phyloP scores from a whole-genome alignment of 2,888 invertebrate species.

The Leistus spinibarbis region DNA sequence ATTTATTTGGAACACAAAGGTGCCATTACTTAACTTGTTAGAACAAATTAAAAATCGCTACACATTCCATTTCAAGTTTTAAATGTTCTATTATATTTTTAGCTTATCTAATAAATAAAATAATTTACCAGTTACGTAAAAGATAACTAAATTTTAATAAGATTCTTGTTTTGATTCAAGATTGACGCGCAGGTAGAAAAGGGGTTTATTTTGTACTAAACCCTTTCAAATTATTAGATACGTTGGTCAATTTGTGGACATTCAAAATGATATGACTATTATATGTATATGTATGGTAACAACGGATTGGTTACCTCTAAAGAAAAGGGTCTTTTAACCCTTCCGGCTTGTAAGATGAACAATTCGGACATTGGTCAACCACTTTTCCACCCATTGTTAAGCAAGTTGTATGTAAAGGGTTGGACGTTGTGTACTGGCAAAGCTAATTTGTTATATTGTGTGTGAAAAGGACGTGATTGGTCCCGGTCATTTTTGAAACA shows the following conservation, averaged over 20 bases:
- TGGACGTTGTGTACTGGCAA: background rate
- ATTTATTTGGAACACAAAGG: too few species aligned
- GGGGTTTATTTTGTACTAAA: background rate
- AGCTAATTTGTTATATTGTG: background rate
- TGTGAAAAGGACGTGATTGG: background rate
- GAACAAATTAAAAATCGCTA: too few species aligned
- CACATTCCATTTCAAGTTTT: too few species aligned
- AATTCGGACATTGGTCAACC: conserved; percentile 1
- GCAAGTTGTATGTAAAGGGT: background rate
- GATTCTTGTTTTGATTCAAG: background rate
- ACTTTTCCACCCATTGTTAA: background rate
- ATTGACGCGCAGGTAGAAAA: background rate
- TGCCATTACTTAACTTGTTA: too few species aligned
- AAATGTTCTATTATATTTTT: too few species aligned
- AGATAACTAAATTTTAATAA: background rate
- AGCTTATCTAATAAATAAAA: too few species aligned
- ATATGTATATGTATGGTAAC: too few species aligned
- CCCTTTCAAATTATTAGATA: background rate
- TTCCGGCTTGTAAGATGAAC: background rate
- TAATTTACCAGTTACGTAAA: too few species aligned
- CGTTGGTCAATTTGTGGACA: background rate
- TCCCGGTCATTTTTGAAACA: background rate
- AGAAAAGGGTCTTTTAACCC: background rate
- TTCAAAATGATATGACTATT: background rate
- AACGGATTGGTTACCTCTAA: too few species aligned